Base-by-base conservation (phyloP, 2,797 vertebrate genomes). In the Scomberomorus guttatus region DNA sequence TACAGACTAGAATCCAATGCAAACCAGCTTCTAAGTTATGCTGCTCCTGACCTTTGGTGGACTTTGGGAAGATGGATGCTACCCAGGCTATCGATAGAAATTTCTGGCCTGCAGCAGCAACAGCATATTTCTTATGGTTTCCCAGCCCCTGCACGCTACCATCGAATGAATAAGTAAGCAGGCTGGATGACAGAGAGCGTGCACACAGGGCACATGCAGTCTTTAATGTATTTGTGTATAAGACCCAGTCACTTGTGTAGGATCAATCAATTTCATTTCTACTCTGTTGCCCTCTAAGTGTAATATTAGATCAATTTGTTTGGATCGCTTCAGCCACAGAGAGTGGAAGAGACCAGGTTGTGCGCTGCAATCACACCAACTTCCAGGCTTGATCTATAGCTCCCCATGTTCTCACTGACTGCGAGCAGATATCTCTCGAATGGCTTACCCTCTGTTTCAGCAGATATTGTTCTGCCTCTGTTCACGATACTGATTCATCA, bases 61-160 rank as follows among this genome's bases (percentile, higher is more conserved):
- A 92, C 92, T 93, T 92, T 84, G 80, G 61, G 72, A 94, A 93
- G 91, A 94, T 85, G 90, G 93, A 95, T 93, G 91, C 85, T 85
- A 67, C 86, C 79, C 87, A 5, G 81, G 81, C 87, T 87, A 89
- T 91, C 87, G 86, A 92, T 92, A 89, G 85, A 89, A 90, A 86
- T 83, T 84, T 86, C 77, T 85, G 82, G 78, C 86, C 83, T 48
- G 79, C 75, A 87, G 90, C 86, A 76, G 82, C 76, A 22, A 46
- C 72, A 79, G 73, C 84, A 88, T 88, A 90, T 92, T 91, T 90
- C 85, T 90, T 88, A 75, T 75, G 78, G 86, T 88, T 88, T 90
- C 73, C 77, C 73, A 57, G 78, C 67, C 80, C 44, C 78, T 72
- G 79, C 71, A 70, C 62, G 75, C 80, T 77, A 82, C 84, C 73